A percentile compares a stretch with the other conserved stretches of the same genome.
Conservation (phyloP, 1,140 invertebrate genomes). For the Conus ventricosus region DNA sequence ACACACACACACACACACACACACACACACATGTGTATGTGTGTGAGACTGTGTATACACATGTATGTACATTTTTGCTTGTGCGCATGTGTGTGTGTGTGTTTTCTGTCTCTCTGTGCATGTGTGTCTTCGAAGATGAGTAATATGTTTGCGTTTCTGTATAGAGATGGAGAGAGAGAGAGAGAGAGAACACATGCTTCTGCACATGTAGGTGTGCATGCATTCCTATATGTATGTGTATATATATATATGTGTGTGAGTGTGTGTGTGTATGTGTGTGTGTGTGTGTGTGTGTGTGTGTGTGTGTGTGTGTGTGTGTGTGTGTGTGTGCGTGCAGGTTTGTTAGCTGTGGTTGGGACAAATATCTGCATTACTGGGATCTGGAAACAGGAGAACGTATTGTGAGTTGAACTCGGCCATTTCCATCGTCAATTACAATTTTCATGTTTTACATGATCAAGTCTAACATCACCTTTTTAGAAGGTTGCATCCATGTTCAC, state of each 20-base stretch:
- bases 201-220: not conserved
- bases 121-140: not conserved
- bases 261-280: not conserved
- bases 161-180: too few species aligned
- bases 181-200: too few species aligned
- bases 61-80: not conserved
- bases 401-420: not conserved
- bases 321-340: constrained; percentile 48
- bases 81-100: not conserved
- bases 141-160: too few species aligned
- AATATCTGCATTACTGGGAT: constrained; percentile 68
- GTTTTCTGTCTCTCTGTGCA: not conserved
- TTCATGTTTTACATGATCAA: not conserved
- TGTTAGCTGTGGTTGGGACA: constrained; percentile 71
- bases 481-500: too few species aligned
- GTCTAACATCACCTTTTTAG: not conserved
- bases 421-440: not conserved
- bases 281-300: constrained; percentile 9
- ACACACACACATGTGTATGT: not conserved
- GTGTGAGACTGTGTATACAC: too few species aligned
- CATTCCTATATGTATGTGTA: constrained; percentile 26
- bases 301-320: not conserved
- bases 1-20: too few species aligned
- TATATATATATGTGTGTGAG: not conserved
- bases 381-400: constrained; percentile 57